Evolutionary conservation across 2,797 vertebrate genomes (phyloP).

Genomic region (Amniataba percoides): DNA sequence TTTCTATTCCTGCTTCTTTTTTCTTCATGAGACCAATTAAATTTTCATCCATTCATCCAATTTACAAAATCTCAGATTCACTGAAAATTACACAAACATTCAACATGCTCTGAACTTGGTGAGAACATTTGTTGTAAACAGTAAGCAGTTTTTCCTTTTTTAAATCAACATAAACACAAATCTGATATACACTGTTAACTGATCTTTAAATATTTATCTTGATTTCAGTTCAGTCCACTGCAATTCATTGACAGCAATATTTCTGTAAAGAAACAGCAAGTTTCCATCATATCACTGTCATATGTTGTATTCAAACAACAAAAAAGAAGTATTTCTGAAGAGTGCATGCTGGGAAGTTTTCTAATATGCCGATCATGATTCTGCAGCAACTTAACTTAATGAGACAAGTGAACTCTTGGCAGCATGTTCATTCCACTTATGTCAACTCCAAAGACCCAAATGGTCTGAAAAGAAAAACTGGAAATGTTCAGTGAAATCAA

Average conservation of each 20-base stretch:
- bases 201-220: too few relatives aligned
- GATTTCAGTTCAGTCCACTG: too few relatives aligned
- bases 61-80: constrained; percentile 19
- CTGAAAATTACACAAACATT: too few relatives aligned
- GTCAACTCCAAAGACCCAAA: neutral
- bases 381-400: neutral
- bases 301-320: neutral
- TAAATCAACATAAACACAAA: too few relatives aligned
- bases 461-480: neutral
- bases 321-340: neutral
- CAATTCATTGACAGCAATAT: too few relatives aligned
- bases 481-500: neutral
- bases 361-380: neutral
- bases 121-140: neutral
- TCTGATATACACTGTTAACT: neutral
- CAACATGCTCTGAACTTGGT: neutral
- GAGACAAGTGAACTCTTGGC: neutral
- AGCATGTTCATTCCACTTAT: neutral
- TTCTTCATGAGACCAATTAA: constrained; percentile 1
- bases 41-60: neutral
- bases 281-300: neutral
- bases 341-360: neutral
- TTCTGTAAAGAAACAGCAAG: neutral
- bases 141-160: neutral
- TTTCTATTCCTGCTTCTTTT: neutral